Evolutionary conservation across 2,797 vertebrate species (phyloP).

Genomic region (Merluccius polli): DNA sequence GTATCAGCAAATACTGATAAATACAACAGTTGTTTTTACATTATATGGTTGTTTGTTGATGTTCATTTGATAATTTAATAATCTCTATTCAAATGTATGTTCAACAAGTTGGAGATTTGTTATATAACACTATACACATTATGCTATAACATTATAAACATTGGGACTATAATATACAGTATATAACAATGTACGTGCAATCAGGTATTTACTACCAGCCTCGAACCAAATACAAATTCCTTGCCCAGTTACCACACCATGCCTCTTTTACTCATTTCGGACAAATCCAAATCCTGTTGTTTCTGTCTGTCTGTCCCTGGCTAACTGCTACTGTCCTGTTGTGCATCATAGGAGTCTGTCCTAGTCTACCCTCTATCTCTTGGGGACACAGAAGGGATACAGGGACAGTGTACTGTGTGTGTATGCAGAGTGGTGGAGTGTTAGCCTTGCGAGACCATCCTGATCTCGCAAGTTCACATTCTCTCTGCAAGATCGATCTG

Average conservation of each 20-base stretch:
- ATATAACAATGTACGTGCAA: not conserved
- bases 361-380: not conserved
- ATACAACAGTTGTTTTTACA: conserved; percentile 19
- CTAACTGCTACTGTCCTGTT: not conserved
- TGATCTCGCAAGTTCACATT: too few relatives aligned
- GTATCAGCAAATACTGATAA: not conserved
- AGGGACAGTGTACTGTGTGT: not conserved
- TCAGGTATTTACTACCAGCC: not conserved
- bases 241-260: not conserved
- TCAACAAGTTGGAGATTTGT: not conserved
- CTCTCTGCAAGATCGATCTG: too few relatives aligned
- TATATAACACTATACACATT: not conserved
- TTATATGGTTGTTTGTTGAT: not conserved
- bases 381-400: not conserved
- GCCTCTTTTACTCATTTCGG: too few relatives aligned
- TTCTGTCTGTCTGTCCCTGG: not conserved
- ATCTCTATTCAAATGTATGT: not conserved
- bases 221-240: not conserved
- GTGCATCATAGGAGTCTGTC: too few relatives aligned
- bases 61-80: not conserved
- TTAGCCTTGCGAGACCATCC: too few relatives aligned
- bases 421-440: not conserved
- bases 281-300: too few relatives aligned
- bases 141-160: not conserved
- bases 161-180: not conserved